Percentiles rank a stretch among this genome's conserved stretches.
Conservation (phyloP, 2,888 invertebrate genomes). For the Parnassius orleans region DNA sequence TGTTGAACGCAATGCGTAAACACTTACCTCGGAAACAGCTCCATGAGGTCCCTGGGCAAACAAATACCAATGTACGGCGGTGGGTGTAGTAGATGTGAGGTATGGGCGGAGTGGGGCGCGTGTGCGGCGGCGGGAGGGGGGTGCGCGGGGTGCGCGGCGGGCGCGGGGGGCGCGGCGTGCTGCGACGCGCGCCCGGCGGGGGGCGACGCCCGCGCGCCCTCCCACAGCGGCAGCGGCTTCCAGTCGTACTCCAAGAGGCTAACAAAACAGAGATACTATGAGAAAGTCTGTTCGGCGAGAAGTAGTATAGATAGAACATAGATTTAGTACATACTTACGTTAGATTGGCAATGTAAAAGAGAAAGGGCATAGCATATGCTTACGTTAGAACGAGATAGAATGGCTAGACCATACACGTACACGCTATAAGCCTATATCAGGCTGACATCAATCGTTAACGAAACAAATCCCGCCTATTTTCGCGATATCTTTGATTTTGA, state of each 20-base stretch:
- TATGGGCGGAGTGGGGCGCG: slow-evolving; percentile 33
- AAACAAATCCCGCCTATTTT: too few relatives aligned
- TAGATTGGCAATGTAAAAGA: too few relatives aligned
- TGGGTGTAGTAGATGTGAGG: slow-evolving; percentile 31
- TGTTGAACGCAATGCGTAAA: too few relatives aligned
- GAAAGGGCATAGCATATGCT: too few relatives aligned
- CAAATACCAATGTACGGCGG: slow-evolving; percentile 86
- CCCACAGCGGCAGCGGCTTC: slow-evolving; percentile 62
- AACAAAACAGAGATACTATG: slow-evolving; percentile 11
- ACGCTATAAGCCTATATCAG: too few relatives aligned
- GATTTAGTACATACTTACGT: too few relatives aligned
- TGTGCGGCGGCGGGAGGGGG: slow-evolving; percentile 27
- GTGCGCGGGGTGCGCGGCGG: slow-evolving; percentile 18
- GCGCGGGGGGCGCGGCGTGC: slow-evolving; percentile 25
- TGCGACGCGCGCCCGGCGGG: slow-evolving; percentile 30
- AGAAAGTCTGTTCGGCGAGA: too few relatives aligned
- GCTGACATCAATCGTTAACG: too few relatives aligned
- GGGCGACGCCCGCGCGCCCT: slow-evolving; percentile 32
- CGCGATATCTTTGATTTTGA: too few relatives aligned
- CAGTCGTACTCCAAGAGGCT: slow-evolving; percentile 74
- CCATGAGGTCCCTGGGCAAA: slow-evolving; percentile 84
- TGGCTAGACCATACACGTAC: too few relatives aligned
- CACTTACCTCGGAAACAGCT: slow-evolving; percentile 82
- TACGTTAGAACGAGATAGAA: too few relatives aligned
- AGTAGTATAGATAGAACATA: too few relatives aligned